phyloP scores from a whole-genome alignment of 2,797 vertebrate species.

The Galago senegalensis region DNA sequence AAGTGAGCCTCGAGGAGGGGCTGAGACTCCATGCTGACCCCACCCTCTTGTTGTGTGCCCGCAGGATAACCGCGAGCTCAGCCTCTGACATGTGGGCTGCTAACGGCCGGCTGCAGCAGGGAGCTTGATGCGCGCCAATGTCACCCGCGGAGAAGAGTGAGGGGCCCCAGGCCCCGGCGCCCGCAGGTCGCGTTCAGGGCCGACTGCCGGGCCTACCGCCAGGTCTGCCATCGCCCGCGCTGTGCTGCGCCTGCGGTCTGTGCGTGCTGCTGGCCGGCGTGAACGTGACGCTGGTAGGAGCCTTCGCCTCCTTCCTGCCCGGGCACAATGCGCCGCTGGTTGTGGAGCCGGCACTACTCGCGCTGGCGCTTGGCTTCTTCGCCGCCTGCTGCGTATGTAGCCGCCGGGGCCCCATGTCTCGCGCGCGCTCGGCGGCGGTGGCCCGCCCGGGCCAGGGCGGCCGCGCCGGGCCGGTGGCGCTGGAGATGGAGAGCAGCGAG shows the following conservation, averaged over 20 bases:
- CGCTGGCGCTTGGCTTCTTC: slow-evolving; percentile 94
- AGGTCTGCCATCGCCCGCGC: slow-evolving; percentile 95
- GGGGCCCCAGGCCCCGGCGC: slow-evolving; percentile 85
- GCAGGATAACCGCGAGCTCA: slow-evolving; percentile 59
- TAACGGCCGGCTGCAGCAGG: neutral
- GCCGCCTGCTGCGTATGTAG: slow-evolving; percentile 96
- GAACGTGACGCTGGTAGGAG: slow-evolving; percentile 98
- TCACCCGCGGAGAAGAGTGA: slow-evolving; percentile 88
- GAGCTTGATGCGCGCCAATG: slow-evolving; percentile 57
- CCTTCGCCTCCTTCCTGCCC: slow-evolving; percentile 93
- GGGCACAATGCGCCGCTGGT: slow-evolving; percentile 94
- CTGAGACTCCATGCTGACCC: neutral
- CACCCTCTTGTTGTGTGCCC: slow-evolving; percentile 49
- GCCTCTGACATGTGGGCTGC: neutral
- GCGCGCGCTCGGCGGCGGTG: slow-evolving; percentile 85
- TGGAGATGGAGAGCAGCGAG: slow-evolving; percentile 97
- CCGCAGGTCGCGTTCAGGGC: slow-evolving; percentile 84
- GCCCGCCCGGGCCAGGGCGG: slow-evolving; percentile 84
- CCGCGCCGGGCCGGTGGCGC: slow-evolving; percentile 90
- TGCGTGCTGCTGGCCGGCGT: slow-evolving; percentile 98
- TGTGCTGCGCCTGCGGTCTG: slow-evolving; percentile 97
- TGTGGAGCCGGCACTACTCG: slow-evolving; percentile 94
- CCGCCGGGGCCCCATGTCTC: slow-evolving; percentile 88
- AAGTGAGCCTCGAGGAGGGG: neutral
- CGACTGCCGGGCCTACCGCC: slow-evolving; percentile 90